Evolutionary conservation across 2,113 vertebrate genomes (phyloP).

Genomic region (Cariama cristata): DNA sequence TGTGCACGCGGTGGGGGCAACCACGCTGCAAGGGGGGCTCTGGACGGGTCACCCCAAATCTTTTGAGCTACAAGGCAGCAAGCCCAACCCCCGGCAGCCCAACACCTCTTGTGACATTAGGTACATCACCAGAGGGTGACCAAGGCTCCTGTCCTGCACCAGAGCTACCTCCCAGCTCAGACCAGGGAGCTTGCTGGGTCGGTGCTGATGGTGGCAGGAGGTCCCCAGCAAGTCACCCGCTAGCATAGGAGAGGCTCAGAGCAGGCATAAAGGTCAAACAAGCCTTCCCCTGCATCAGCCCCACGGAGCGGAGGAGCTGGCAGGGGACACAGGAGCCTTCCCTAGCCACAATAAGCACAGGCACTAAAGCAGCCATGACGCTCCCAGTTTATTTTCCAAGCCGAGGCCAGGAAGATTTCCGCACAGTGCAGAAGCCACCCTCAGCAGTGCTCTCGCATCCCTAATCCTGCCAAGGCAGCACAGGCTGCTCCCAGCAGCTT

Average conservation of each 20-base stretch:
- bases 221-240: rapidly evolving
- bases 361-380: not conserved
- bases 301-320: rapidly evolving
- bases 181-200: not conserved
- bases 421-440: rapidly evolving
- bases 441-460: not conserved
- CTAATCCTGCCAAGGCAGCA: not conserved
- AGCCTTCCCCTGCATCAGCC: not conserved
- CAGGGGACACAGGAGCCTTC: not conserved
- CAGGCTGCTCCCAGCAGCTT: not conserved
- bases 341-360: not conserved
- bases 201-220: not conserved
- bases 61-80: rapidly evolving
- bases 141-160: not conserved
- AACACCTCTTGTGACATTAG: not conserved
- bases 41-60: not conserved
- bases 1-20: not conserved
- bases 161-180: not conserved
- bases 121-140: not conserved
- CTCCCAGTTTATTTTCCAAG: not conserved
- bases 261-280: not conserved
- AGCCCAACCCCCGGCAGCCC: not conserved
- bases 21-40: not conserved
- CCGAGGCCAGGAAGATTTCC: not conserved
- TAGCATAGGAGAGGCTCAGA: rapidly evolving